Evolutionary conservation across 2,113 vertebrate species (phyloP).

Genomic region (Macheiramphus alcinus): DNA sequence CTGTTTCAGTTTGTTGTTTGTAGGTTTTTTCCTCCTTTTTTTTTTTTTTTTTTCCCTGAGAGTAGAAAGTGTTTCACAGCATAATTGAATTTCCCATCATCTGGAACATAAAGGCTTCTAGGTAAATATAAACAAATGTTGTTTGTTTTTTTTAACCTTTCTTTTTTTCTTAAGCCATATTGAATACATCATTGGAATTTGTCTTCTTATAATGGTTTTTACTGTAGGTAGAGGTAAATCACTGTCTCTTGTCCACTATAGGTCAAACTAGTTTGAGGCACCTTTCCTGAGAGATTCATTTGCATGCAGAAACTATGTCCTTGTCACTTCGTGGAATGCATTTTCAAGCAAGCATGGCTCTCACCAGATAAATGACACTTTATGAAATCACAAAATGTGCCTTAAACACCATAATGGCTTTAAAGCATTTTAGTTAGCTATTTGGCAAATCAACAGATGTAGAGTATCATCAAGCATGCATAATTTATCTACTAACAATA

Average conservation of each 20-base stretch:
- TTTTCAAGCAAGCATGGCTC: slow-evolving; percentile 47
- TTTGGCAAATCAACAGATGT: slow-evolving; percentile 66
- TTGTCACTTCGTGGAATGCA: background rate
- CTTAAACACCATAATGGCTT: slow-evolving; percentile 59
- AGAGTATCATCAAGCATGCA: slow-evolving; percentile 20
- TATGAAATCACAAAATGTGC: slow-evolving; percentile 61
- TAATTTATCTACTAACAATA: slow-evolving; percentile 68
- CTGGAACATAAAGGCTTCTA: background rate
- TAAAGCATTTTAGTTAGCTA: slow-evolving; percentile 68
- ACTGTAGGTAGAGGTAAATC: background rate
- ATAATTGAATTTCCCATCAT: background rate
- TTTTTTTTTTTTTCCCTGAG: background rate
- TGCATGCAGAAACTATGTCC: background rate
- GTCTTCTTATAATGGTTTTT: background rate
- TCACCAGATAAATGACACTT: slow-evolving; percentile 58
- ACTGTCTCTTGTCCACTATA: background rate
- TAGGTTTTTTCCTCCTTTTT: background rate
- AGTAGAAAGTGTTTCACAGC: background rate
- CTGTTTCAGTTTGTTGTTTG: background rate
- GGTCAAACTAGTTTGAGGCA: background rate
- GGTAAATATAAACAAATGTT: background rate
- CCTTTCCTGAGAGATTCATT: background rate
- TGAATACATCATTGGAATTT: background rate
- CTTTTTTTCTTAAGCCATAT: background rate
- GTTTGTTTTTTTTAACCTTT: no score